Conservation (phyloP, 2,113 vertebrate genomes). For the Rhinopomastus cyanomelas region DNA sequence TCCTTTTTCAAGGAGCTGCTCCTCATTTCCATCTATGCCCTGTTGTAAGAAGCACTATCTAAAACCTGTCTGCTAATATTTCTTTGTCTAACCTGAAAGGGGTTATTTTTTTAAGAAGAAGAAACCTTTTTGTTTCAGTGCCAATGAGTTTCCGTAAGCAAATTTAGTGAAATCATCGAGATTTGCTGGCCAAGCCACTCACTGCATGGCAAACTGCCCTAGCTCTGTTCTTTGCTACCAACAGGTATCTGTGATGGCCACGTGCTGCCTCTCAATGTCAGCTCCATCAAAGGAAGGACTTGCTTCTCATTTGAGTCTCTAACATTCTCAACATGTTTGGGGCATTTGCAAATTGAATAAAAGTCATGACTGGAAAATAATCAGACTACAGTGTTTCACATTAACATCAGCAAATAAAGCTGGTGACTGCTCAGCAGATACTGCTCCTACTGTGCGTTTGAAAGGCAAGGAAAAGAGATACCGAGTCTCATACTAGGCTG, state of each 20-base stretch:
- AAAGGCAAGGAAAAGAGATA: not conserved
- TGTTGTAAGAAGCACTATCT: not conserved
- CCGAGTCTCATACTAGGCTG: not conserved
- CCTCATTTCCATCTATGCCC: not conserved
- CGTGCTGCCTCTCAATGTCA: not conserved
- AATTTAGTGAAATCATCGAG: not conserved
- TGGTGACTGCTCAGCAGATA: not conserved
- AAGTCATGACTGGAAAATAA: not conserved
- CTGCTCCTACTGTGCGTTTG: not conserved
- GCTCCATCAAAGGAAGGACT: not conserved
- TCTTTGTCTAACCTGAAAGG: not conserved
- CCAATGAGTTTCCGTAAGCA: not conserved
- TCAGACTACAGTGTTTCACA: not conserved
- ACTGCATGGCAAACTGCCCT: not conserved
- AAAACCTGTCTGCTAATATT: not conserved
- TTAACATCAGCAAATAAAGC: not conserved
- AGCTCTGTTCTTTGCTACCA: not conserved
- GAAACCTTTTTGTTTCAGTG: not conserved
- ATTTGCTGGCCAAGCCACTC: not conserved
- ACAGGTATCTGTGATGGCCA: not conserved
- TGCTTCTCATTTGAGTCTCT: not conserved
- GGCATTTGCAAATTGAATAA: not conserved
- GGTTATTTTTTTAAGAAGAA: not conserved
- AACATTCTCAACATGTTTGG: not conserved
- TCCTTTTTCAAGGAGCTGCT: too few relatives aligned